Evolutionary conservation across 2,113 vertebrate genomes (phyloP), one percentile per base, ranked within the genome.

Genomic region (Laticauda colubrina): DNA sequence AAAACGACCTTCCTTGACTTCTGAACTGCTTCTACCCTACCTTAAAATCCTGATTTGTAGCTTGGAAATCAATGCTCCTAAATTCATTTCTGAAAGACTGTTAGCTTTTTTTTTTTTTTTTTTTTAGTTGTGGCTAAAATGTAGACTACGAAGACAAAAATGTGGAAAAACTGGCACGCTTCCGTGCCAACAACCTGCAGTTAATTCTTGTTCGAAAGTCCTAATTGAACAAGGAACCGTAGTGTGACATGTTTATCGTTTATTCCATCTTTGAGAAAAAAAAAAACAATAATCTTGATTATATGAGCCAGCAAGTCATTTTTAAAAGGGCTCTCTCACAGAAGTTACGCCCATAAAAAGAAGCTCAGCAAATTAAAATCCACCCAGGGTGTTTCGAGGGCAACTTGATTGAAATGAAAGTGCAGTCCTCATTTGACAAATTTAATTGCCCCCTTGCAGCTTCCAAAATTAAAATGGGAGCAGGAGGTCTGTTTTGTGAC

Each of bases 381-480:
- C 26, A 43, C 20, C 69, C 18, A 3, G 5, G 26, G 6, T 8
- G 26, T 34, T 85, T 15, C 3, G 11, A 61, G 91, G 9, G 26
- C 15, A 24, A 9, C 24, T 1, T 12, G 3, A 87, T 87, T 87
- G 87, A 87, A 39, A 61, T 6, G 0, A 12, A 61, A 56, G n/a
- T 18, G 2, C 26, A 14, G 20, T 10, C 18, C 9, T 4, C 7
- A 34, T 34, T 7, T 0, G 5, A 12, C 20, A 24, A 51, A 59
- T n/a, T 51, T 91, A 91, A 91, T 91, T 53, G 9, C 85, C 57
- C 91, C 56, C 91, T 11, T n/a, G 85, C 2, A 56, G 85, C 56
- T 61, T 61, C 56, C 55, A 91, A 23, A 91, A 91, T 55, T 86
- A 87, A 91, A 86, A 91, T 23, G 9, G 85, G 26, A 48, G 48